Evolutionary conservation across 1,140 invertebrate genomes (phyloP).

Genomic region (Monomorium pharaonis): DNA sequence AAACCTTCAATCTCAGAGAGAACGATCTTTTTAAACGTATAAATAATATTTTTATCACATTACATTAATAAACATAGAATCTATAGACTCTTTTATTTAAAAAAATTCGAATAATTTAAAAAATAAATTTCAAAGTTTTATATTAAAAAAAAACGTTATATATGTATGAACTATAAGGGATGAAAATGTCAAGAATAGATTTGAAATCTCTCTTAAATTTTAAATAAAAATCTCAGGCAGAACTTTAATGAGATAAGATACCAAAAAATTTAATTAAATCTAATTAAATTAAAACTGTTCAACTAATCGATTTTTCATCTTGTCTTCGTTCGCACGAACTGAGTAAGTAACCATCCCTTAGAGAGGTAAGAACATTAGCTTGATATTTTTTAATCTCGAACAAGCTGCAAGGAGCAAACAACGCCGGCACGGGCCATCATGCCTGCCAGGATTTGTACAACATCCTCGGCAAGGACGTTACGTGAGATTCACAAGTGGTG

Average conservation of each 20-base stretch:
- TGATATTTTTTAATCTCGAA: constrained; percentile 51
- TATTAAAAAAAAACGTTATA: neutral
- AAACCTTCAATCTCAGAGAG: neutral
- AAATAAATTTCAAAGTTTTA: neutral
- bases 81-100: no score
- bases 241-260: neutral
- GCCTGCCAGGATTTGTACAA: constrained; percentile 38
- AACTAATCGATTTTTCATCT: constrained; percentile 22
- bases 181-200: neutral
- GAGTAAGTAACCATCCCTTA: neutral
- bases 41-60: neutral
- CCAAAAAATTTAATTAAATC: neutral
- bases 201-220: neutral
- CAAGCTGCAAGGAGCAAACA: constrained; percentile 4
- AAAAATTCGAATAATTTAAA: no score
- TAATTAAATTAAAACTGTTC: neutral
- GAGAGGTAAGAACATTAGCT: neutral
- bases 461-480: constrained; percentile 14
- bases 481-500: constrained; percentile 12
- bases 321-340: neutral
- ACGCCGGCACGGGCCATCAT: neutral
- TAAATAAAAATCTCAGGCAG: neutral
- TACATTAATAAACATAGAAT: neutral
- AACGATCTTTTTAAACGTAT: neutral
- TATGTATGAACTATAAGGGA: neutral